Evolutionary conservation across 2,888 invertebrate genomes (phyloP).

Genomic region (Peribatodes rhomboidaria): DNA sequence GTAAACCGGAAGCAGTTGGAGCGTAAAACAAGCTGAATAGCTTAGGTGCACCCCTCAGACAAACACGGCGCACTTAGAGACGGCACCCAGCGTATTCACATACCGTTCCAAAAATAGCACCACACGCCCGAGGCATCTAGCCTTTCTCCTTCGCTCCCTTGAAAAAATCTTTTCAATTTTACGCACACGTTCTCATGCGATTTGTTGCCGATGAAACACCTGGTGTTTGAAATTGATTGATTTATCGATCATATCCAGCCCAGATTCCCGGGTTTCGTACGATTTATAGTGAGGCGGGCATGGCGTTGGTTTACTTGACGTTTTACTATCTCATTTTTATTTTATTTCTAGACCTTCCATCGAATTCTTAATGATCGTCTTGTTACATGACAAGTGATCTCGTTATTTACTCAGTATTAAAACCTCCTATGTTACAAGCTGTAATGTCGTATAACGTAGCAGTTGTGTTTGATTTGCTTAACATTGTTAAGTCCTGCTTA

Average conservation of each 20-base stretch:
- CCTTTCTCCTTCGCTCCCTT: constrained; percentile 53
- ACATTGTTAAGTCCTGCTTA: constrained; percentile 42
- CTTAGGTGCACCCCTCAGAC: constrained; percentile 72
- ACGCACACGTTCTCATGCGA: constrained; percentile 43
- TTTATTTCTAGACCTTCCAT: too few relatives aligned
- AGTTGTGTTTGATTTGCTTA: constrained; percentile 52
- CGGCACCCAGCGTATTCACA: constrained; percentile 64
- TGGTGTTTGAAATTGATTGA: constrained; percentile 45
- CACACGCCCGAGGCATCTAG: constrained; percentile 54
- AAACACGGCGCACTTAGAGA: constrained; percentile 76
- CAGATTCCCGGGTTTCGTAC: constrained; percentile 18
- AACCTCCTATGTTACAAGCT: constrained; percentile 1
- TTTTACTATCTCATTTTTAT: constrained; percentile 8
- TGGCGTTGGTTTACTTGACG: constrained; percentile 32
- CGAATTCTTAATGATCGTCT: neutral
- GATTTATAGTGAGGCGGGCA: constrained; percentile 19
- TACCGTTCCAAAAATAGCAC: constrained; percentile 75
- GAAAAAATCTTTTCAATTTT: constrained; percentile 45
- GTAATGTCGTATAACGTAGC: constrained; percentile 4
- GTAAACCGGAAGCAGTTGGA: constrained; percentile 60
- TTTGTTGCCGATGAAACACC: constrained; percentile 53
- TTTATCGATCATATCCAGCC: constrained; percentile 42
- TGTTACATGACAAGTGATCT: neutral
- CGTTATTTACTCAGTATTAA: neutral
- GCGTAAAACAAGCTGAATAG: constrained; percentile 67